phyloP scores from a whole-genome alignment of 2,888 invertebrate genomes.

The Podabrus alpinus region DNA sequence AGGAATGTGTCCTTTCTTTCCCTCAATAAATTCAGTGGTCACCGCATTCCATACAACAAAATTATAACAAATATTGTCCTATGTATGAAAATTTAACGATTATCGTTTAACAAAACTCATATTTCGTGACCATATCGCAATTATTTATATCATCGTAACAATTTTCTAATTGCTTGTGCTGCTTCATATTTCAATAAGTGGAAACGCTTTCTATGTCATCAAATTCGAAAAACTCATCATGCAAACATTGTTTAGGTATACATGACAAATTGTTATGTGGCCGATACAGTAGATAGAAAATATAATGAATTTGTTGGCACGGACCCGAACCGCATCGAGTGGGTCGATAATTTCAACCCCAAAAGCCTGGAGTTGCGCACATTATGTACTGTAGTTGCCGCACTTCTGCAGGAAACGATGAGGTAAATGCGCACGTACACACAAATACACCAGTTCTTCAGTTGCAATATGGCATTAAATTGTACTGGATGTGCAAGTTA shows the following conservation, averaged over 20 bases:
- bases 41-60: neutral
- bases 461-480: neutral
- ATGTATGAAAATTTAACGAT: neutral
- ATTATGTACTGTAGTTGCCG: slow-evolving; percentile 24
- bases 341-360: slow-evolving; percentile 43
- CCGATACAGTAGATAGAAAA: slow-evolving; percentile 42
- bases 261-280: slow-evolving; percentile 11
- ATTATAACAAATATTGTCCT: neutral
- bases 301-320: slow-evolving; percentile 48
- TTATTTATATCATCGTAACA: neutral
- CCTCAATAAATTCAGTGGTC: neutral
- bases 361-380: slow-evolving; percentile 28
- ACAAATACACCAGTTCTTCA: neutral
- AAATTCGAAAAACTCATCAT: neutral
- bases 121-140: neutral
- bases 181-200: neutral
- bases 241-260: neutral
- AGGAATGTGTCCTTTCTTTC: neutral
- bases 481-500: neutral
- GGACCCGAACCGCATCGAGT: slow-evolving; percentile 50
- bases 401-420: slow-evolving; percentile 31
- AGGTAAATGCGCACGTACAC: slow-evolving; percentile 21
- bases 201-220: neutral
- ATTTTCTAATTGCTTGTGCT: neutral
- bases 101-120: neutral